These are phyloP conservation scores for Ephestia elutella DNA, from an alignment of 1,140 invertebrate species.

Conservation along the genomic window DNA sequence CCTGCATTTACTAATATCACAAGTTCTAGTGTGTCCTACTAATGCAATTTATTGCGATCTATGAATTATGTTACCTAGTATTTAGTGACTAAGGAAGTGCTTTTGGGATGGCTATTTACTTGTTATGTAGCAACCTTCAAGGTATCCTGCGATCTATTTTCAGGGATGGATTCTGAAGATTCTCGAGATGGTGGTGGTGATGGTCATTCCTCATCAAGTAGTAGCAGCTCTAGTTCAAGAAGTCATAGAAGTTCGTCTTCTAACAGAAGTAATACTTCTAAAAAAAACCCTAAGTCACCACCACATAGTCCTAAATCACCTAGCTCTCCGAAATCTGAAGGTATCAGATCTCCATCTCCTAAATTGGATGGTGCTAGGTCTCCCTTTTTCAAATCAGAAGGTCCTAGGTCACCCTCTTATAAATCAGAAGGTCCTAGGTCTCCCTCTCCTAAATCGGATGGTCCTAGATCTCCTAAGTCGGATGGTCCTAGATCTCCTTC, in stretches of 20 bases:
- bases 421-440: conserved; percentile 34
- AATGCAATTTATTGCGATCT: not conserved
- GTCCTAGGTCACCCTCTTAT: conserved; percentile 45
- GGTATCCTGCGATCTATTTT: conserved; percentile 32
- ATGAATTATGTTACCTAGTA: too few relatives aligned
- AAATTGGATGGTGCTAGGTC: conserved; percentile 12
- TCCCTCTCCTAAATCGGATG: conserved; percentile 28
- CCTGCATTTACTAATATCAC: not conserved
- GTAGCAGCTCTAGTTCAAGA: conserved; percentile 68
- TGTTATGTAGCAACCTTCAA: conserved; percentile 17
- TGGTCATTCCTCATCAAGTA: conserved; percentile 64
- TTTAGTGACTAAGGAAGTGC: conserved; percentile 32
- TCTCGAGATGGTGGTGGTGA: conserved; percentile 63
- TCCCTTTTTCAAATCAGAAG: conserved; percentile 31
- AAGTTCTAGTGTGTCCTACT: not conserved
- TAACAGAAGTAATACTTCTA: conserved; percentile 49
- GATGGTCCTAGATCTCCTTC: conserved; percentile 37
- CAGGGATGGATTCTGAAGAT: conserved; percentile 74
- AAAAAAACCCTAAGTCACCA: conserved; percentile 54
- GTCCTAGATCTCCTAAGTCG: conserved; percentile 23
- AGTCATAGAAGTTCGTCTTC: conserved; percentile 63
- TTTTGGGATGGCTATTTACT: conserved; percentile 41
- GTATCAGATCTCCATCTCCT: conserved; percentile 37
- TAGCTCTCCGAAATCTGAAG: conserved; percentile 28
- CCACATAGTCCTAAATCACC: conserved; percentile 33